A percentile compares a stretch with the other conserved stretches of the same genome.
phyloP scores from a whole-genome alignment of 2,888 invertebrate species.

The Nesidiocoris tenuis region DNA sequence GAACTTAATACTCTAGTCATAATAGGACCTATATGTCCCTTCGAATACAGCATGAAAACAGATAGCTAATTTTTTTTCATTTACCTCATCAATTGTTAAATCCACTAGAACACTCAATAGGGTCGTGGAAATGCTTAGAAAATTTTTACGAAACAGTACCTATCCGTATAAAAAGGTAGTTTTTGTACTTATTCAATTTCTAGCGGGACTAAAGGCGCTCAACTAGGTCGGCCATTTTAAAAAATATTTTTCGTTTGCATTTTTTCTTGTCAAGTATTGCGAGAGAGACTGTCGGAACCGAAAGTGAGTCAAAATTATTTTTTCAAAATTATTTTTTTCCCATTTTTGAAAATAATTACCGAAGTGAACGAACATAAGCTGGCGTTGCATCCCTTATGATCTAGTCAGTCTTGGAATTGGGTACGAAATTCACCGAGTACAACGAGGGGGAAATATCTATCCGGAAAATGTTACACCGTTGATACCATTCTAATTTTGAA shows the following conservation, averaged over 20 bases:
- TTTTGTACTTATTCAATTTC: neutral
- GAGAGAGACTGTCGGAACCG: neutral
- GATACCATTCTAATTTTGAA: no score
- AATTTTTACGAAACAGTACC: neutral
- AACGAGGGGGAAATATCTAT: no score
- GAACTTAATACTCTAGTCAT: slow-evolving; percentile 45
- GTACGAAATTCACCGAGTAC: slow-evolving; percentile 22
- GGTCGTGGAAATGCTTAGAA: no score
- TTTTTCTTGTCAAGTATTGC: neutral
- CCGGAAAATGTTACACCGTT: no score
- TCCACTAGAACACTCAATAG: no score
- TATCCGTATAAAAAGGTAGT: neutral
- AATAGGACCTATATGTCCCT: slow-evolving; percentile 39
- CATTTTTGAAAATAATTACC: no score
- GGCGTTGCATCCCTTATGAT: slow-evolving; percentile 21
- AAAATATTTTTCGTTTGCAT: neutral
- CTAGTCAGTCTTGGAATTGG: slow-evolving; percentile 38
- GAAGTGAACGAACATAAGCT: neutral
- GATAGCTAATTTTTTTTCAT: no score
- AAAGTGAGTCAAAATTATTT: no score
- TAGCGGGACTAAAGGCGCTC: neutral
- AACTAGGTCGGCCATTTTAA: neutral
- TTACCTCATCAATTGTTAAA: no score
- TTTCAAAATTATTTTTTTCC: neutral
- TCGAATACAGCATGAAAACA: neutral